A percentile compares a stretch with the other conserved stretches of the same genome.
These are phyloP conservation scores for Galleria mellonella DNA, from an alignment of 1,140 invertebrate species.

Conservation along the genomic window DNA sequence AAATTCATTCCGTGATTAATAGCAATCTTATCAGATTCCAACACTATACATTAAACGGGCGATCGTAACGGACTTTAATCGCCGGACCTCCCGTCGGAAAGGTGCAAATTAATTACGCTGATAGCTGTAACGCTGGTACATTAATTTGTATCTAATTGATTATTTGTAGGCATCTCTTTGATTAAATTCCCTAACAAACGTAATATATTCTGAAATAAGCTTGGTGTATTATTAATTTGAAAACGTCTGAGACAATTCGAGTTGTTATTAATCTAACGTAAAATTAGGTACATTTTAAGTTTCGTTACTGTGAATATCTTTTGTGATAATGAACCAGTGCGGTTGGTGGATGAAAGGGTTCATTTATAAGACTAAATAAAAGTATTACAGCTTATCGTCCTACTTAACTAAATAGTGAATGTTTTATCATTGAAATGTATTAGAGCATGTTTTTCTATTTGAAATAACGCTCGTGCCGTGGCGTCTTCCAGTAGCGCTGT, in stretches of 20 bases:
- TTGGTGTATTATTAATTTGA: not conserved
- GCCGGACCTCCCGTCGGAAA: slow-evolving; percentile 25
- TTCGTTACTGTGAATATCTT: too few relatives aligned
- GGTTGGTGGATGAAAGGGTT: too few relatives aligned
- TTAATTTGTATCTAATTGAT: slow-evolving; percentile 37
- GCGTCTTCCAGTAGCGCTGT: slow-evolving; percentile 19
- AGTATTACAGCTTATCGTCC: not conserved
- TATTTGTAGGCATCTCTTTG: slow-evolving; percentile 25
- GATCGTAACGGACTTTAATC: slow-evolving; percentile 27
- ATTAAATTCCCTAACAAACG: slow-evolving; percentile 12
- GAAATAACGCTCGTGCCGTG: slow-evolving; percentile 31
- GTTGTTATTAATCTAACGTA: not conserved
- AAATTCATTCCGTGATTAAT: slow-evolving; percentile 39
- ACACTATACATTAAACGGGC: slow-evolving; percentile 32
- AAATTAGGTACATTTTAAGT: too few relatives aligned
- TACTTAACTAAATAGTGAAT: not conserved
- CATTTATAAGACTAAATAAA: too few relatives aligned
- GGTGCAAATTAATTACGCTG: slow-evolving; percentile 53
- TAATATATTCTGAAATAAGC: slow-evolving; percentile 1
- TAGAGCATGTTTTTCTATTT: slow-evolving; percentile 35
- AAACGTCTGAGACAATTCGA: not conserved
- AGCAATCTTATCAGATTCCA: slow-evolving; percentile 46
- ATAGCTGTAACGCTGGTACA: slow-evolving; percentile 30
- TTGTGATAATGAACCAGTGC: too few relatives aligned
- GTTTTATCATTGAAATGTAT: slow-evolving; percentile 19